Percentiles rank a stretch among this genome's conserved stretches.
Conservation (phyloP, 2,797 vertebrate genomes). For the Capromys pilorides region DNA sequence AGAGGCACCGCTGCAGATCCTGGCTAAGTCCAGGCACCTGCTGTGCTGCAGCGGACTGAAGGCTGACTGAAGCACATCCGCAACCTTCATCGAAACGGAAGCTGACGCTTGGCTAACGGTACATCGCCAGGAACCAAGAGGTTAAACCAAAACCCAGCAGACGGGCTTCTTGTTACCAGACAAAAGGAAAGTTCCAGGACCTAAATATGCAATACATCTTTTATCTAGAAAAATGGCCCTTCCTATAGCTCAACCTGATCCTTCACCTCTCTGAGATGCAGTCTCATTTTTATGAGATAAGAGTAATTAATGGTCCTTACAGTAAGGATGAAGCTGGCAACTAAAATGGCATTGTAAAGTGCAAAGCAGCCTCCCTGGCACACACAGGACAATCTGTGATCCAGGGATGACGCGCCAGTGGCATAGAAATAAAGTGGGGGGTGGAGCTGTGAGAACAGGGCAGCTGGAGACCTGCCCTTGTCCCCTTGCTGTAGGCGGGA, state of each 20-base stretch:
- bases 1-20: background rate
- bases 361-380: rapidly evolving
- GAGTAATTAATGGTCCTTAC: background rate
- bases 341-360: no score
- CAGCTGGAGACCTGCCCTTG: background rate
- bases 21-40: background rate
- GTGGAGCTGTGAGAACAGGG: background rate
- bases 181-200: background rate
- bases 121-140: background rate
- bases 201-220: background rate
- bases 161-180: background rate
- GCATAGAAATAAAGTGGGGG: background rate
- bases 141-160: background rate
- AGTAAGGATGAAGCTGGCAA: background rate
- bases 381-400: rapidly evolving
- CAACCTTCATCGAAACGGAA: background rate
- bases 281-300: background rate
- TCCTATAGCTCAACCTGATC: background rate
- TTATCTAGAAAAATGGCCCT: background rate
- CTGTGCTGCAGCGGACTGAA: no score
- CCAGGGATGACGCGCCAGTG: rapidly evolving
- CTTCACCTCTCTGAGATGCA: background rate
- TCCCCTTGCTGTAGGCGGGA: background rate
- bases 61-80: background rate
- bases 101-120: background rate